phyloP scores from a whole-genome alignment of 2,888 invertebrate genomes.

The Blomia tropicalis region DNA sequence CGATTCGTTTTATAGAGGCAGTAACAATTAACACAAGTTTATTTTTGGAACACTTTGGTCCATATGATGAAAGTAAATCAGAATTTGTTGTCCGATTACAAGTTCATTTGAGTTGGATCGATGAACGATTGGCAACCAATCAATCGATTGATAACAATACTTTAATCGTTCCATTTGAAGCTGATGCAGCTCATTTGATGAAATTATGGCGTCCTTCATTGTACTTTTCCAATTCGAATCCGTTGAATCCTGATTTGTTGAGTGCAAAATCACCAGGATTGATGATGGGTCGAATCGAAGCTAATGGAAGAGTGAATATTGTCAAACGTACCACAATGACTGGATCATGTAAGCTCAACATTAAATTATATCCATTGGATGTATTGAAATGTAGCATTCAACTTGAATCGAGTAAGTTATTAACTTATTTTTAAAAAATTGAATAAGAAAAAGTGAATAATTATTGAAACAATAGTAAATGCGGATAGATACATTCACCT shows the following conservation, averaged over 20 bases:
- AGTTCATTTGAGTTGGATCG: constrained; percentile 53
- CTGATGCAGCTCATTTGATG: constrained; percentile 42
- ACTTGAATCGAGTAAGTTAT: constrained; percentile 58
- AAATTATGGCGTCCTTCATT: neutral
- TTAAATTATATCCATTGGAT: constrained; percentile 74
- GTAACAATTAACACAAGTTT: neutral
- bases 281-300: constrained; percentile 58
- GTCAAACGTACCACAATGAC: constrained; percentile 41
- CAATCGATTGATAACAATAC: neutral
- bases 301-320: constrained; percentile 60
- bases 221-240: constrained; percentile 28
- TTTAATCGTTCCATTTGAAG: constrained; percentile 45
- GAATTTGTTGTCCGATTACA: constrained; percentile 64
- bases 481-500: constrained; percentile 1
- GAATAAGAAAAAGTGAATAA: neutral
- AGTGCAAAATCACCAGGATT: constrained; percentile 42
- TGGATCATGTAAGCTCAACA: constrained; percentile 57
- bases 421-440: constrained; percentile 5
- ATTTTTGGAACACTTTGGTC: constrained; percentile 4
- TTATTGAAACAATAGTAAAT: neutral
- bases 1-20: neutral
- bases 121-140: constrained; percentile 6
- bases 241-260: constrained; percentile 51
- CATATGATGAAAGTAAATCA: constrained; percentile 9
- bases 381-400: constrained; percentile 62